phyloP scores from a whole-genome alignment of 2,888 invertebrate genomes.

The Bugula neritina region DNA sequence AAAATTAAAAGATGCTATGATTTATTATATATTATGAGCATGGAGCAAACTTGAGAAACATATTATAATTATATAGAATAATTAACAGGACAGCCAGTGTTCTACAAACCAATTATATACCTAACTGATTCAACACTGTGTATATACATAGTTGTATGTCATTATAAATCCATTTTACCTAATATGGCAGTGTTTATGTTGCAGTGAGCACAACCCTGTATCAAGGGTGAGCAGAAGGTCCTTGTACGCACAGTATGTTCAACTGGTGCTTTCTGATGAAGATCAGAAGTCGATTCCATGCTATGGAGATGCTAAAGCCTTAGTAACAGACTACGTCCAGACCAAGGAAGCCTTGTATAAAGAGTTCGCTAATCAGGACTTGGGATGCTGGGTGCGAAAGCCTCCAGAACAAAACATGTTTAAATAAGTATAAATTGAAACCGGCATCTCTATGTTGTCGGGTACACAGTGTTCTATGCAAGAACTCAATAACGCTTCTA shows the following conservation, averaged over 20 bases:
- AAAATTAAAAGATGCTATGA: too few relatives aligned
- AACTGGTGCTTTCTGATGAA: slow-evolving; percentile 32
- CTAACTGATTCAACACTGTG: too few relatives aligned
- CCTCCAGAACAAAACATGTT: slow-evolving; percentile 54
- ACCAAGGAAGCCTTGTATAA: slow-evolving; percentile 46
- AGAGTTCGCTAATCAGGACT: slow-evolving; percentile 44
- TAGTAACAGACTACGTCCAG: slow-evolving; percentile 43
- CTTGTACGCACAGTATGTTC: neutral
- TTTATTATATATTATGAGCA: too few relatives aligned
- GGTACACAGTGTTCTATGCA: too few relatives aligned
- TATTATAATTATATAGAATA: too few relatives aligned
- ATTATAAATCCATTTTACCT: too few relatives aligned
- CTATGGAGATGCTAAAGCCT: slow-evolving; percentile 43
- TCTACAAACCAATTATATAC: too few relatives aligned
- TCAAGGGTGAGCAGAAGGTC: neutral
- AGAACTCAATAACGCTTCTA: too few relatives aligned
- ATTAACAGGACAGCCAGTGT: too few relatives aligned
- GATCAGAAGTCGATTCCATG: slow-evolving; percentile 31
- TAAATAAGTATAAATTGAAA: slow-evolving; percentile 12
- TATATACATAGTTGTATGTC: too few relatives aligned
- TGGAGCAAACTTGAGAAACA: too few relatives aligned
- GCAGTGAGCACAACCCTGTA: neutral
- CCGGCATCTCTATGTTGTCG: neutral
- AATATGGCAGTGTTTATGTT: too few relatives aligned
- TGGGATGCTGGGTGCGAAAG: slow-evolving; percentile 51